Evolutionary conservation across 2,888 invertebrate species (phyloP).

Genomic region (Criorhina ranunculi): DNA sequence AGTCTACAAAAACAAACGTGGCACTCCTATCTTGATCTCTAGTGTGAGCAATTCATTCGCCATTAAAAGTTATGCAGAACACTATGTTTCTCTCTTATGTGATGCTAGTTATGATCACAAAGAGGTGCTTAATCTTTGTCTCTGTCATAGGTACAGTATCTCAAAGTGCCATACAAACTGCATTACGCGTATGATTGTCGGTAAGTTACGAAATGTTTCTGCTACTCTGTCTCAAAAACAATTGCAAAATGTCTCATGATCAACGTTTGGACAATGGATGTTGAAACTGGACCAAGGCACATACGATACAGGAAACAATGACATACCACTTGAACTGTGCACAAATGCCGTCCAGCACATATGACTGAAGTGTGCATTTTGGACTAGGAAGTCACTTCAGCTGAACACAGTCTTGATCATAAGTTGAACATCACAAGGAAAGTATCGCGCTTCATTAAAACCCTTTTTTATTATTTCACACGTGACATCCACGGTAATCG

Average conservation of each 20-base stretch:
- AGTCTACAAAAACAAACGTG: too few relatives aligned
- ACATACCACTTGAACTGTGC: not conserved
- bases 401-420: not conserved
- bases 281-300: constrained; percentile 9
- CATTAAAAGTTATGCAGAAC: too few relatives aligned
- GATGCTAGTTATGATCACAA: too few relatives aligned
- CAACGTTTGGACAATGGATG: constrained; percentile 25
- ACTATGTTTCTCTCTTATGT: too few relatives aligned
- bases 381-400: constrained; percentile 4
- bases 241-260: constrained; percentile 17
- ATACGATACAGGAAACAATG: not conserved
- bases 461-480: not conserved
- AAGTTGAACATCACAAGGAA: not conserved
- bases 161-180: not conserved
- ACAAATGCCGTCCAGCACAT: not conserved
- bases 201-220: constrained; percentile 4
- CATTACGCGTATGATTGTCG: constrained; percentile 9
- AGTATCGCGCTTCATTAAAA: not conserved
- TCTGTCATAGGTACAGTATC: too few relatives aligned
- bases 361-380: not conserved
- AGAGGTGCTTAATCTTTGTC: too few relatives aligned
- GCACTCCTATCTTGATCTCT: too few relatives aligned
- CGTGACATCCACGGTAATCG: not conserved
- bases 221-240: constrained; percentile 18
- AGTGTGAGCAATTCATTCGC: too few relatives aligned